phyloP scores from a whole-genome alignment of 2,888 invertebrate species.

The Andrena bucephala region DNA sequence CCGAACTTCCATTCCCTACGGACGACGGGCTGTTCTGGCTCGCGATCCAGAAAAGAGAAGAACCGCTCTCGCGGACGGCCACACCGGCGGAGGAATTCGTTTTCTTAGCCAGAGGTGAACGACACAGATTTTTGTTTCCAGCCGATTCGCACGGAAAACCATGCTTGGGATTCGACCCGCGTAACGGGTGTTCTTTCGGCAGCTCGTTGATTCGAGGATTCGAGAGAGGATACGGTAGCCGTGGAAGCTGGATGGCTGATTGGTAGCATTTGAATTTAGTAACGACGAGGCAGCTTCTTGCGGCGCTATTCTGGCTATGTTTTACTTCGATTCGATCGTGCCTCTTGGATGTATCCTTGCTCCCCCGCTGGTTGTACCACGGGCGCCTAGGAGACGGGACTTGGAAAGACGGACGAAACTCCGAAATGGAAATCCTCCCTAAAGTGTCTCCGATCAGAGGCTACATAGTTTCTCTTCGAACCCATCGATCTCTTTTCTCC shows the following conservation, averaged over 20 bases:
- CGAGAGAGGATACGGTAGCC: too few species aligned
- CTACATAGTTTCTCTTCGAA: too few species aligned
- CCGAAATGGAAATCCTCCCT: too few species aligned
- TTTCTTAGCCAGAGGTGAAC: slow-evolving; percentile 66
- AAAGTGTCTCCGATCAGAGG: too few species aligned
- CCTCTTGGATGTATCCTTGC: neutral
- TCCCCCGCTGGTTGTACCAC: neutral
- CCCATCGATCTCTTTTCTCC: slow-evolving; percentile 5
- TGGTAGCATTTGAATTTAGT: too few species aligned
- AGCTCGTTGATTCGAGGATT: too few species aligned
- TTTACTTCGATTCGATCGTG: neutral
- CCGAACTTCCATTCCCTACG: slow-evolving; percentile 78
- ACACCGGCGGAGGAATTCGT: slow-evolving; percentile 70
- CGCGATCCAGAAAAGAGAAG: slow-evolving; percentile 63
- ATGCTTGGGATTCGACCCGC: slow-evolving; percentile 14
- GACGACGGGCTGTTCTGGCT: slow-evolving; percentile 58
- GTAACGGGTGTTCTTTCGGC: too few species aligned
- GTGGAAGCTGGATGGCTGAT: too few species aligned
- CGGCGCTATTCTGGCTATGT: neutral
- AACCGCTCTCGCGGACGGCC: slow-evolving; percentile 68
- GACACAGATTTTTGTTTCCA: slow-evolving; percentile 59
- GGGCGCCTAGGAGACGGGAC: too few species aligned
- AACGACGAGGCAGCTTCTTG: too few species aligned
- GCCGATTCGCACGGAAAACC: slow-evolving; percentile 20
- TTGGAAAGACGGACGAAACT: too few species aligned